phyloP scores from a whole-genome alignment of 2,888 invertebrate genomes.

The Phaedon cochleariae region DNA sequence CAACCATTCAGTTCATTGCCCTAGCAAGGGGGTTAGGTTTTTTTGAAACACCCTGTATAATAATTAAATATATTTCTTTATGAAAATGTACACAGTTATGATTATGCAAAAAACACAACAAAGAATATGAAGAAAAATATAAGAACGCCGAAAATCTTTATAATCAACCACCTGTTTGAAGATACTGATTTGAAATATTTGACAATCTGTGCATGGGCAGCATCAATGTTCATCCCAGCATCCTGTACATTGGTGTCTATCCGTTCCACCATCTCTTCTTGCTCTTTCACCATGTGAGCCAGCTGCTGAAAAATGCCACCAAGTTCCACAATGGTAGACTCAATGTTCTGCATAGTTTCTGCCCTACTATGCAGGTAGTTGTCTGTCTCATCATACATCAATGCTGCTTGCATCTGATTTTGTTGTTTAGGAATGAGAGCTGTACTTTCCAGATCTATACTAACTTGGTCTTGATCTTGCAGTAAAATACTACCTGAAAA shows the following conservation, averaged over 20 bases:
- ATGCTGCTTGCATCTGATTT: conserved; percentile 70
- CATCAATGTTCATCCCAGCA: conserved; percentile 95
- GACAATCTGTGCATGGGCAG: conserved; percentile 95
- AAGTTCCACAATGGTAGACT: conserved; percentile 97
- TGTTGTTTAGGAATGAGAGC: conserved; percentile 58
- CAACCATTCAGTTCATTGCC: no score
- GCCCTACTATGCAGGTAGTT: conserved; percentile 91
- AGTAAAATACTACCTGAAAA: conserved; percentile 58
- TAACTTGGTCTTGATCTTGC: conserved; percentile 76
- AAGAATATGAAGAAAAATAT: conserved; percentile 99
- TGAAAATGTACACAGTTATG: conserved; percentile 23
- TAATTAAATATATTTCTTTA: conserved; percentile 4
- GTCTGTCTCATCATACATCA: conserved; percentile 87
- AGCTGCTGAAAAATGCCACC: conserved; percentile 98
- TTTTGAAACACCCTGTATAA: no score
- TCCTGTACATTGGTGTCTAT: conserved; percentile 98
- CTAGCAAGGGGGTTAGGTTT: no score
- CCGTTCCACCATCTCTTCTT: conserved; percentile 97
- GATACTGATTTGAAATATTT: conserved; percentile 98
- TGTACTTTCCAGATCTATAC: conserved; percentile 82
- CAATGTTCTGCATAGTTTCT: conserved; percentile 99
- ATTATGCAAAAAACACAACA: conserved; percentile 89
- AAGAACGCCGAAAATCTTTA: conserved; percentile 97
- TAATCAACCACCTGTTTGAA: conserved; percentile 98
- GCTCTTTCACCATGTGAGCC: conserved; percentile 97